These are phyloP conservation scores for Furnarius figulus DNA, from an alignment of 2,113 vertebrate genomes.

Conservation along the genomic window DNA sequence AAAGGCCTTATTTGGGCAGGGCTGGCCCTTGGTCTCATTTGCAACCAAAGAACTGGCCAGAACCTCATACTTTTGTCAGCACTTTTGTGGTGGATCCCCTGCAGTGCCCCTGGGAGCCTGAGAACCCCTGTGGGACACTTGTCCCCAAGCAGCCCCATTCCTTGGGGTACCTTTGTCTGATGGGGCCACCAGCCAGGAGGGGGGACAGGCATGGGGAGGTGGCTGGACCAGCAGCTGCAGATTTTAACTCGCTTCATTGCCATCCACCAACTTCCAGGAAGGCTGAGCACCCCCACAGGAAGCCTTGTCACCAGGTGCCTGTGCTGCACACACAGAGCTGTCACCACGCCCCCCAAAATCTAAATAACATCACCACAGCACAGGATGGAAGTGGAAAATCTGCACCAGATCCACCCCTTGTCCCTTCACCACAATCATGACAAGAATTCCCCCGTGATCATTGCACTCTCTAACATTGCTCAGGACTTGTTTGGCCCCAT, in stretches of 20 bases:
- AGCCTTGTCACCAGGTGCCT: background rate
- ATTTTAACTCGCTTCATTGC: background rate
- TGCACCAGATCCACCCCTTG: background rate
- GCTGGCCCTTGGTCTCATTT: background rate
- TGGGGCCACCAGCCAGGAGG: accelerated
- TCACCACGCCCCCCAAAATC: background rate
- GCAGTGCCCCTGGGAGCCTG: background rate
- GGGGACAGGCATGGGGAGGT: background rate
- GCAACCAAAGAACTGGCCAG: background rate
- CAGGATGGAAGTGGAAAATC: too few relatives aligned
- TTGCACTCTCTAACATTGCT: background rate
- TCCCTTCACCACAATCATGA: background rate
- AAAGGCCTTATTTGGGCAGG: conserved; percentile 28
- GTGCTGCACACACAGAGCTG: background rate
- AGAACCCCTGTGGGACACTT: background rate
- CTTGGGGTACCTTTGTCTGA: background rate
- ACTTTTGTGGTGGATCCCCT: background rate
- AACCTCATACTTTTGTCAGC: background rate
- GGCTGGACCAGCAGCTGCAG: background rate
- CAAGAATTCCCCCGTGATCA: background rate
- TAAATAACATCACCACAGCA: background rate
- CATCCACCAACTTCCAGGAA: background rate
- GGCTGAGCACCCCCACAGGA: background rate
- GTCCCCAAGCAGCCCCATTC: background rate
- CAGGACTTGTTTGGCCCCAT: background rate